phyloP scores from a whole-genome alignment of 2,113 vertebrate species.

The Pelodiscus sinensis region DNA sequence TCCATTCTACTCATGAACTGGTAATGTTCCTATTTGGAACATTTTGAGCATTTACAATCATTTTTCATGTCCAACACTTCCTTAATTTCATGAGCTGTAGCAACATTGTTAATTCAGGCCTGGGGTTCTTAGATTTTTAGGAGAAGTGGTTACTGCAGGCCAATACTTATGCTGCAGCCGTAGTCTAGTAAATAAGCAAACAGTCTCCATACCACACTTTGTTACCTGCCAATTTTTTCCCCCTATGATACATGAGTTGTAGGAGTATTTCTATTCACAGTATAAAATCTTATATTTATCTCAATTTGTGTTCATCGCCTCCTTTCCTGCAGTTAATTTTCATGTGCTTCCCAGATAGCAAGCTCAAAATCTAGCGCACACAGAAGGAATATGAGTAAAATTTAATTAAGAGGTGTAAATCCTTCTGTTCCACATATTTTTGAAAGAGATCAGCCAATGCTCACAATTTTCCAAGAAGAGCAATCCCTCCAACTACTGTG shows the following conservation, averaged over 20 bases:
- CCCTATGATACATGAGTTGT: constrained; percentile 4
- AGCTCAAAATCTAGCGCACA: constrained; percentile 23
- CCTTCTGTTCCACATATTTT: constrained; percentile 66
- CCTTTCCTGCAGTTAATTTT: background rate
- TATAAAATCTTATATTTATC: constrained; percentile 25
- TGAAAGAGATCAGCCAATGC: constrained; percentile 53
- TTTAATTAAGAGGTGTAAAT: constrained; percentile 73
- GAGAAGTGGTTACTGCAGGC: constrained; percentile 53
- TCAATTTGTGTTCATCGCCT: constrained; percentile 3
- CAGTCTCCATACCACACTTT: background rate
- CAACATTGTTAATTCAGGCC: constrained; percentile 66
- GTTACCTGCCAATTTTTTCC: constrained; percentile 44
- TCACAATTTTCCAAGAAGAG: constrained; percentile 52
- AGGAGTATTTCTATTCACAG: constrained; percentile 29
- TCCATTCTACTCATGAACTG: background rate
- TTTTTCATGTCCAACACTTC: background rate
- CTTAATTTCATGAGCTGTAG: constrained; percentile 70
- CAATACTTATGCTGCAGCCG: constrained; percentile 67
- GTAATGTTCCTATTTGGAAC: constrained; percentile 45
- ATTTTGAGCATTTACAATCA: background rate
- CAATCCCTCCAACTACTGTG: constrained; percentile 61
- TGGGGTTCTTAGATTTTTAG: constrained; percentile 53
- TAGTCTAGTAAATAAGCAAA: constrained; percentile 66
- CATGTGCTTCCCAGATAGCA: background rate
- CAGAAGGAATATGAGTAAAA: constrained; percentile 50